Base-by-base conservation (phyloP, 53 echinoderm and acorn worm species). In the Astropecten irregularis region DNA sequence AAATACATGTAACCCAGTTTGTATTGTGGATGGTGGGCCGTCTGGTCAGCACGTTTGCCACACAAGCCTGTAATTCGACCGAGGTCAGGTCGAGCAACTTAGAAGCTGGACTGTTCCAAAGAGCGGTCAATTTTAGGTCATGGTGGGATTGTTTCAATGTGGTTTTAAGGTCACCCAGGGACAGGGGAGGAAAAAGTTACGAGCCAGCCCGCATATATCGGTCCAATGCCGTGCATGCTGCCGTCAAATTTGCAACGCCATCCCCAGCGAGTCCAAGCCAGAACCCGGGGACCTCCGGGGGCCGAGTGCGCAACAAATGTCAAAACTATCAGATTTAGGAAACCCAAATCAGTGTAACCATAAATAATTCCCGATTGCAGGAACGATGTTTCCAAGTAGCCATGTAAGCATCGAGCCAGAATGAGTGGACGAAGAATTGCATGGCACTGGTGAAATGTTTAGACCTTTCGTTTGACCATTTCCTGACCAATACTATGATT, bases 81-180 rank as follows among this genome's bases (percentile, higher is more conserved):
- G 62, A 62, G 77, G 77, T 77, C 77, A 77, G 29, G 48, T 56
- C 62, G 6, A 46, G 74, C 0, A 30, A 29, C n/a, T n/a, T n/a
- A n/a, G n/a, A n/a, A n/a, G n/a, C n/a, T n/a, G n/a, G n/a, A n/a
- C n/a, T n/a, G n/a, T n/a, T n/a, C n/a, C n/a, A n/a, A n/a, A n/a
- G n/a, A n/a, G 79, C 79, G 79, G 79, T 79, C 79, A 79, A 48
- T 44, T 61, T 60, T 19, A 28, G 76, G 76, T 59, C 76, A 59
- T 9, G 58, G 44, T 27, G 60, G 20, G 21, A 18, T 79, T 79
- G 60, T 79, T 79, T 79, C 62, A 79, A 62, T 60, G 56, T 60
- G 79, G 61, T 32, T 44, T 79, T 60, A 61, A 16, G 79, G 79
- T 60, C 79, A 79, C 79, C 61, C 28, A 28, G 79, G 79, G 63